phyloP scores from a whole-genome alignment of 1,140 invertebrate species.

The Asbolus verrucosus region DNA sequence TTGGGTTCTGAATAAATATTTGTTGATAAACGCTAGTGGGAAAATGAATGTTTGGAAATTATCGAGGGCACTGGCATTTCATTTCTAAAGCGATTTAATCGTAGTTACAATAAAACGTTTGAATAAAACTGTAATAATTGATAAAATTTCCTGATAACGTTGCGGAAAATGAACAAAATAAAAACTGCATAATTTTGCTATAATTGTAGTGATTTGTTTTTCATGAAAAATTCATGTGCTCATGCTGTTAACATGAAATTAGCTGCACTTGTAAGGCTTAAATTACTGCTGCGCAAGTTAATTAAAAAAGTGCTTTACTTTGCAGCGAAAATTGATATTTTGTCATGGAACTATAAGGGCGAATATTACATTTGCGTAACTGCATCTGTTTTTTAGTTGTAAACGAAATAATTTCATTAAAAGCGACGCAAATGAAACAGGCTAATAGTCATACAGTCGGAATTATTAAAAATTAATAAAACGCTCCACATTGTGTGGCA shows the following conservation, averaged over 20 bases:
- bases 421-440: too few species aligned
- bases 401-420: too few species aligned
- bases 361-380: too few species aligned
- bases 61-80: constrained; percentile 21
- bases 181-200: constrained; percentile 27
- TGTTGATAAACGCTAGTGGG: constrained; percentile 13
- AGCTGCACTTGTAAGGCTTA: not conserved
- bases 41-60: constrained; percentile 6
- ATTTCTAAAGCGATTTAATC: constrained; percentile 30
- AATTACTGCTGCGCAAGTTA: not conserved
- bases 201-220: constrained; percentile 28
- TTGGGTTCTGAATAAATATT: constrained; percentile 11
- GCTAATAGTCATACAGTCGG: too few species aligned
- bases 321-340: too few species aligned
- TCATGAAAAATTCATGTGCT: constrained; percentile 25
- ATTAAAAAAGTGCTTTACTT: too few species aligned
- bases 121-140: constrained; percentile 34
- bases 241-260: not conserved
- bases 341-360: too few species aligned
- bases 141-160: constrained; percentile 6
- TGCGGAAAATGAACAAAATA: constrained; percentile 12
- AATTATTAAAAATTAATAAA: too few species aligned
- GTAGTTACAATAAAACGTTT: not conserved
- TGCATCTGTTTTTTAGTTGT: too few species aligned
- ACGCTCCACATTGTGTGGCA: too few species aligned